Evolutionary conservation across 1,140 invertebrate genomes (phyloP).

Genomic region (Pseudobourletiella spinata): DNA sequence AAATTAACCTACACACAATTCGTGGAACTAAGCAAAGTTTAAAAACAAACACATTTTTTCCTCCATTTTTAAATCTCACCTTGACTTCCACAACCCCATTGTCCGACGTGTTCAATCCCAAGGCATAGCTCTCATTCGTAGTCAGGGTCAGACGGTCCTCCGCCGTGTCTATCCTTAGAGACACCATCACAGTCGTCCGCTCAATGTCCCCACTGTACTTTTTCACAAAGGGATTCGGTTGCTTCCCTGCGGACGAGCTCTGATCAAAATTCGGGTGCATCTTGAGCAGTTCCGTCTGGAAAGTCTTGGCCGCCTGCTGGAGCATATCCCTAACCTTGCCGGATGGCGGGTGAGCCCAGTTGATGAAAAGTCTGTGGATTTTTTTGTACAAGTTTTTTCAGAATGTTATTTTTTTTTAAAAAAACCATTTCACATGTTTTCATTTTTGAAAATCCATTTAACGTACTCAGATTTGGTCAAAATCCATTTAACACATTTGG

Average conservation of each 20-base stretch:
- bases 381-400: too few relatives aligned
- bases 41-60: too few relatives aligned
- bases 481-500: too few relatives aligned
- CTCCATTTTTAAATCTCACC: slow-evolving; percentile 35
- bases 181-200: slow-evolving; percentile 35
- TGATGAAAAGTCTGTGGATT: slow-evolving; percentile 34
- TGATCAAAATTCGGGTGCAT: slow-evolving; percentile 35
- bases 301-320: slow-evolving; percentile 35
- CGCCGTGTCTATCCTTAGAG: slow-evolving; percentile 33
- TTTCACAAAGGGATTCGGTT: slow-evolving; percentile 35
- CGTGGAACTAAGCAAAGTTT: too few relatives aligned
- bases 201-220: slow-evolving; percentile 36
- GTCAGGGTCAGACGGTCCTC: slow-evolving; percentile 47
- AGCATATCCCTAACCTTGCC: slow-evolving; percentile 34
- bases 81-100: slow-evolving; percentile 41
- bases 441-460: too few relatives aligned
- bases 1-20: too few relatives aligned
- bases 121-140: slow-evolving; percentile 58
- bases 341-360: slow-evolving; percentile 36
- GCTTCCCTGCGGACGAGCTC: slow-evolving; percentile 18
- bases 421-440: too few relatives aligned
- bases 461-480: too few relatives aligned
- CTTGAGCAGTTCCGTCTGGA: slow-evolving; percentile 34
- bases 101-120: slow-evolving; percentile 44
- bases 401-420: too few relatives aligned